These are phyloP conservation scores for Abrostola triplasia DNA, from an alignment of 2,888 invertebrate genomes.

Conservation along the genomic window DNA sequence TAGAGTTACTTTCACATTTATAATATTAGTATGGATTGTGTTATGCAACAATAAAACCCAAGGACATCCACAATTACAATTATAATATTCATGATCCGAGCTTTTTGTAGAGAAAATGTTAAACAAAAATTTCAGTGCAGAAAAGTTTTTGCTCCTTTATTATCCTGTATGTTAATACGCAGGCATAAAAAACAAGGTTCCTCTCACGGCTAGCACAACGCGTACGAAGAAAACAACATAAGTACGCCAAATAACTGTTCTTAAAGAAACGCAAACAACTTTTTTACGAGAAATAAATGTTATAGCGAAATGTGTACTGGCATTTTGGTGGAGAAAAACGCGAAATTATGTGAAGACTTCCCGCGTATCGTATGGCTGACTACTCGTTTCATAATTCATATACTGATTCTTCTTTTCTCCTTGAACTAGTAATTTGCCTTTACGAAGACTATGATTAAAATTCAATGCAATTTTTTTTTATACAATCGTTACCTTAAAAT, in stretches of 20 bases:
- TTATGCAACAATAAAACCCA: background rate
- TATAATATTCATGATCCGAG: constrained; percentile 25
- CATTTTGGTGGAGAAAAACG: constrained; percentile 38
- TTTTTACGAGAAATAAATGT: constrained; percentile 59
- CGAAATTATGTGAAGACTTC: constrained; percentile 42
- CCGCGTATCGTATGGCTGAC: constrained; percentile 46
- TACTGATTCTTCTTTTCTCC: constrained; percentile 24
- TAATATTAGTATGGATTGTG: no score
- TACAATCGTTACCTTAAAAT: no score
- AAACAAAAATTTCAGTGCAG: constrained; percentile 20
- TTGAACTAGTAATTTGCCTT: constrained; percentile 28
- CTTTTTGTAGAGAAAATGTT: constrained; percentile 28
- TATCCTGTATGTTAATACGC: constrained; percentile 52
- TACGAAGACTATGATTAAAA: constrained; percentile 27
- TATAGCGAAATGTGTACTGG: constrained; percentile 47
- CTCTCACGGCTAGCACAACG: constrained; percentile 44
- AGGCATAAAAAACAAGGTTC: constrained; percentile 48
- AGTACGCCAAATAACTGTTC: constrained; percentile 52
- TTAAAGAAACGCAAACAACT: constrained; percentile 54
- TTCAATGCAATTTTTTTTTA: no score
- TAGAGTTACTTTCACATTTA: no score
- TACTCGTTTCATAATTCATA: no score
- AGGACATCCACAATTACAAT: constrained; percentile 19
- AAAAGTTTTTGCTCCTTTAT: constrained; percentile 36
- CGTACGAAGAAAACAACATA: constrained; percentile 54